A percentile compares a stretch with the other conserved stretches of the same genome.
These are phyloP conservation scores for Limanda limanda DNA, from an alignment of 2,113 vertebrate genomes.

Conservation along the genomic window DNA sequence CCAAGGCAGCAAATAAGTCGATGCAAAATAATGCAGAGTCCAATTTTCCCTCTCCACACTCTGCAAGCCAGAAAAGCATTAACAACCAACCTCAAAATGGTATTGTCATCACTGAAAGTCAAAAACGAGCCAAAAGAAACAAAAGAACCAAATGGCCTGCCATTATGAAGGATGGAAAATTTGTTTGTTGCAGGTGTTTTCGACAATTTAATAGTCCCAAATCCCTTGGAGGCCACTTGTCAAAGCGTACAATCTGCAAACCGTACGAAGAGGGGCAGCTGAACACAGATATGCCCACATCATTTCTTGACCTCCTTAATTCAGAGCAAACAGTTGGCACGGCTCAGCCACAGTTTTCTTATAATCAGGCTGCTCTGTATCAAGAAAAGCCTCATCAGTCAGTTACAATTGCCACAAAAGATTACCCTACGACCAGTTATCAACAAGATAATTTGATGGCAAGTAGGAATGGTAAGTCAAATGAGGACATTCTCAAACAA, in stretches of 20 bases:
- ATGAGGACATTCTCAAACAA: constrained; percentile 88
- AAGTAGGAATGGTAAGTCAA: constrained; percentile 79
- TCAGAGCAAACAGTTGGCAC: constrained; percentile 85
- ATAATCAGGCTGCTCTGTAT: constrained; percentile 78
- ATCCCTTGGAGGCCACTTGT: constrained; percentile 96
- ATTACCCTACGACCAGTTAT: constrained; percentile 83
- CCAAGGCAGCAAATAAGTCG: constrained; percentile 80
- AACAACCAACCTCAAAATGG: constrained; percentile 29
- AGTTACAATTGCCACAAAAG: constrained; percentile 72
- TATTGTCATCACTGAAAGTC: constrained; percentile 64
- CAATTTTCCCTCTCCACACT: constrained; percentile 74
- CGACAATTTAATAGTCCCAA: constrained; percentile 92
- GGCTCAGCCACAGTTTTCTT: constrained; percentile 80
- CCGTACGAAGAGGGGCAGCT: constrained; percentile 89
- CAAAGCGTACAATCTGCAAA: constrained; percentile 91
- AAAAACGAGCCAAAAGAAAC: constrained; percentile 85
- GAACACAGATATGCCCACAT: constrained; percentile 85
- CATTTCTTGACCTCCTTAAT: constrained; percentile 91
- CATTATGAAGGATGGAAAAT: constrained; percentile 93
- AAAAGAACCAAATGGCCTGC: constrained; percentile 94
- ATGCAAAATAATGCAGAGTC: constrained; percentile 77
- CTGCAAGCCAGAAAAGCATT: constrained; percentile 13
- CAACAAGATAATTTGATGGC: constrained; percentile 75
- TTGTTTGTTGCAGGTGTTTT: constrained; percentile 93
- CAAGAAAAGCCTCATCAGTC: constrained; percentile 85